A percentile compares a stretch with the other conserved stretches of the same genome.
These are phyloP conservation scores for Drosophila ironensis DNA, from an alignment of 1,140 invertebrate species.

Conservation along the genomic window DNA sequence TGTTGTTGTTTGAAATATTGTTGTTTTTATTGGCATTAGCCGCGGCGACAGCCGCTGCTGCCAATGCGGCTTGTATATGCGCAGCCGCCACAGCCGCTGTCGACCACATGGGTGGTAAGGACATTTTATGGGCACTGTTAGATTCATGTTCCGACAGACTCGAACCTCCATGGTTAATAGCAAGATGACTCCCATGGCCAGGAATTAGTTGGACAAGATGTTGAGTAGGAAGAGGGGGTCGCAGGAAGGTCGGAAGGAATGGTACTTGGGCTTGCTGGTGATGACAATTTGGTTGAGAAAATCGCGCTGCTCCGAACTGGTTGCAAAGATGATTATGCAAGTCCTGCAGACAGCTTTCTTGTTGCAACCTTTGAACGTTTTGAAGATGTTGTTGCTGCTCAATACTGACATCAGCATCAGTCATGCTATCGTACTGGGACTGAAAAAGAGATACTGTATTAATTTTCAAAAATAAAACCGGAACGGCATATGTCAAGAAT, in stretches of 20 bases:
- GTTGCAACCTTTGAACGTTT: constrained; percentile 55
- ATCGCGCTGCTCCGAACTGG: constrained; percentile 38
- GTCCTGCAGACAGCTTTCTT: constrained; percentile 62
- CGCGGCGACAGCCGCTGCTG: constrained; percentile 67
- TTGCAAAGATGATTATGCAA: constrained; percentile 60
- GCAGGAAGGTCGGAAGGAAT: constrained; percentile 65
- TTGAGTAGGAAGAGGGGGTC: constrained; percentile 48
- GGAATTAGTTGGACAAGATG: constrained; percentile 47
- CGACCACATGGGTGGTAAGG: constrained; percentile 72
- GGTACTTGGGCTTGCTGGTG: constrained; percentile 54
- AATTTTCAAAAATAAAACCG: neutral
- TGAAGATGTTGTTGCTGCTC: constrained; percentile 62
- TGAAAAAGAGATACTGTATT: constrained; percentile 11
- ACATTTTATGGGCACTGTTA: constrained; percentile 35
- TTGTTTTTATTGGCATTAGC: constrained; percentile 41
- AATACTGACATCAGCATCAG: constrained; percentile 53
- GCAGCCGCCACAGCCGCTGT: constrained; percentile 73
- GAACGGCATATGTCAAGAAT: neutral
- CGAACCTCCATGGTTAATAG: constrained; percentile 11
- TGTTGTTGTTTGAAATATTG: constrained; percentile 29
- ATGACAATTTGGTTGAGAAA: constrained; percentile 18
- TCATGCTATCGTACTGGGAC: constrained; percentile 64
- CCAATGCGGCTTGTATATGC: constrained; percentile 75
- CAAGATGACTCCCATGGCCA: constrained; percentile 17
- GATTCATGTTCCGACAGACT: constrained; percentile 5